phyloP scores from a whole-genome alignment of 2,888 invertebrate species.

The Acrocyrtus sp. region DNA sequence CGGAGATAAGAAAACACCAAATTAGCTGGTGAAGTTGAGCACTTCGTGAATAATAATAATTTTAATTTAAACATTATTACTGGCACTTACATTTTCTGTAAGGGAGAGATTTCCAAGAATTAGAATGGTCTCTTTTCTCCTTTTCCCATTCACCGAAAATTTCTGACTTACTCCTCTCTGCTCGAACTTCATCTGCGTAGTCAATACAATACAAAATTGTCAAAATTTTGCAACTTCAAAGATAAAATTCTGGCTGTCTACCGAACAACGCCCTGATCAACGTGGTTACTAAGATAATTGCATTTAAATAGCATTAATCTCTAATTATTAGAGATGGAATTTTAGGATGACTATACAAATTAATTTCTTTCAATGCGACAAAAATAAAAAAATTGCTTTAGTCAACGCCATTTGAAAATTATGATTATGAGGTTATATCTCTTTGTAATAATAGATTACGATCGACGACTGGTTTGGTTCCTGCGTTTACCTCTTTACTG shows the following conservation, averaged over 20 bases:
- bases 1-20: slow-evolving; percentile 15
- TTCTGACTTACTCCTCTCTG: slow-evolving; percentile 62
- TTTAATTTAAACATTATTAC: not conserved
- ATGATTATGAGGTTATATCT: no score
- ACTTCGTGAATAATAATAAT: not conserved
- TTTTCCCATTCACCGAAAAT: slow-evolving; percentile 56
- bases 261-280: no score
- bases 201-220: slow-evolving; percentile 20
- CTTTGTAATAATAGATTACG: no score
- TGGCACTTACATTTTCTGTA: slow-evolving; percentile 63
- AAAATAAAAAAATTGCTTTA: no score
- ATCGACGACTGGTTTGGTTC: no score
- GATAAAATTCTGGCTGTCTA: no score
- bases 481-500: no score
- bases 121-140: slow-evolving; percentile 52
- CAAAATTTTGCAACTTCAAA: slow-evolving; percentile 17
- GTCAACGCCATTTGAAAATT: no score
- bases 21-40: not conserved
- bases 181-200: slow-evolving; percentile 59
- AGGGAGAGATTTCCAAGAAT: slow-evolving; percentile 60
- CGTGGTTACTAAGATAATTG: no score
- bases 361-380: no score
- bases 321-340: no score
- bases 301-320: not conserved
- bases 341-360: no score